Percentiles rank a stretch among this genome's conserved stretches.
Evolutionary conservation across 2,888 invertebrate genomes (phyloP).

Genomic region (Dryocosmus kuriphilus): DNA sequence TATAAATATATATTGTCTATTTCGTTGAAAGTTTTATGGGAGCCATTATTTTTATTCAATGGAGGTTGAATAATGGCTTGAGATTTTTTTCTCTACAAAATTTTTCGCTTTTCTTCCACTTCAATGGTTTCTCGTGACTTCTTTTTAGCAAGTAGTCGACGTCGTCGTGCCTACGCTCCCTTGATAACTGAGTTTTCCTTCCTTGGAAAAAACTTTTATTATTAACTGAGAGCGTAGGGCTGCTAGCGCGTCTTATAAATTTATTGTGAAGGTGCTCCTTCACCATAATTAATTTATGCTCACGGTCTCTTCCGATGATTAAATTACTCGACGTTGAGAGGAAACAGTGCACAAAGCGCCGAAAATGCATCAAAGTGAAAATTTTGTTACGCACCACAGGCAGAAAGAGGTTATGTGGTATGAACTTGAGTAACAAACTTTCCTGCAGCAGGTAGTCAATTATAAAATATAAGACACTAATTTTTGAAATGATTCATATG

Average conservation of each 20-base stretch:
- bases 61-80: slow-evolving; percentile 66
- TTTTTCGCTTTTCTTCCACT: slow-evolving; percentile 31
- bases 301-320: slow-evolving; percentile 18
- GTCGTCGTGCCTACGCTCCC: slow-evolving; percentile 17
- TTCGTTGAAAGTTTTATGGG: slow-evolving; percentile 57
- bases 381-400: slow-evolving; percentile 9
- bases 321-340: slow-evolving; percentile 17
- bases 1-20: neutral
- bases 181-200: neutral
- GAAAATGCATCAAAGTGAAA: slow-evolving; percentile 37
- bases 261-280: slow-evolving; percentile 8
- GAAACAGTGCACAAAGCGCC: slow-evolving; percentile 28
- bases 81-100: slow-evolving; percentile 43
- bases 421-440: neutral
- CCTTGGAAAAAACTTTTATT: slow-evolving; percentile 6
- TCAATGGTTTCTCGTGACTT: slow-evolving; percentile 37
- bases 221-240: slow-evolving; percentile 11
- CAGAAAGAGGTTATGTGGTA: slow-evolving; percentile 4
- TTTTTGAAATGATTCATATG: neutral
- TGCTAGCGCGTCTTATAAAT: slow-evolving; percentile 25
- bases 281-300: slow-evolving; percentile 28
- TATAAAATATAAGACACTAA: neutral
- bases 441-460: neutral
- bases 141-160: slow-evolving; percentile 35
- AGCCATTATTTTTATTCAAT: slow-evolving; percentile 69